A percentile compares a stretch with the other conserved stretches of the same genome.
phyloP scores from a whole-genome alignment of 2,797 vertebrate genomes.

The Vireo griseus region DNA sequence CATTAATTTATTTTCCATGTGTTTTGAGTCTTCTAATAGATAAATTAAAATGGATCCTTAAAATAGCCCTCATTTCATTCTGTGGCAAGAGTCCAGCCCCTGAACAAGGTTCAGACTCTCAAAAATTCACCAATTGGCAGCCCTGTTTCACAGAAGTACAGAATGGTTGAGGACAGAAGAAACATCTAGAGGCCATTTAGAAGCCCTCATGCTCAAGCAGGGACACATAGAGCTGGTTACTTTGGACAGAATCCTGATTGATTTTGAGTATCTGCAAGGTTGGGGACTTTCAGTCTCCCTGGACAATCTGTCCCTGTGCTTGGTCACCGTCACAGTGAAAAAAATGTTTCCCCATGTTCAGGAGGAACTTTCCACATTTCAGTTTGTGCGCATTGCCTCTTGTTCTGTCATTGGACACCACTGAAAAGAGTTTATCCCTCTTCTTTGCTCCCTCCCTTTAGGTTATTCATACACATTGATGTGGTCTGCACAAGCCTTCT shows the following conservation, averaged over 20 bases:
- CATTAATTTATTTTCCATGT: neutral
- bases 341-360: neutral
- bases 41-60: neutral
- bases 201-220: neutral
- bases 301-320: neutral
- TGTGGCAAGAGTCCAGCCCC: neutral
- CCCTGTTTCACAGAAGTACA: neutral
- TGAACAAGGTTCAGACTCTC: neutral
- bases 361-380: neutral
- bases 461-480: neutral
- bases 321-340: neutral
- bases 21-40: neutral
- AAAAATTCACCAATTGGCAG: neutral
- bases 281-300: neutral
- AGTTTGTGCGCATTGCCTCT: neutral
- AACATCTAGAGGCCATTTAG: neutral
- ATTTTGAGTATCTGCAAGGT: neutral
- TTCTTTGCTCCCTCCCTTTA: neutral
- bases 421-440: neutral
- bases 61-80: neutral
- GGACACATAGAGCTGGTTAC: neutral
- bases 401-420: neutral
- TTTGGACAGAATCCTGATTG: neutral
- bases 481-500: rapidly evolving
- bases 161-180: neutral